A percentile compares a stretch with the other conserved stretches of the same genome.
phyloP scores from a whole-genome alignment of 2,888 invertebrate genomes.

The Uloborus plumipes region DNA sequence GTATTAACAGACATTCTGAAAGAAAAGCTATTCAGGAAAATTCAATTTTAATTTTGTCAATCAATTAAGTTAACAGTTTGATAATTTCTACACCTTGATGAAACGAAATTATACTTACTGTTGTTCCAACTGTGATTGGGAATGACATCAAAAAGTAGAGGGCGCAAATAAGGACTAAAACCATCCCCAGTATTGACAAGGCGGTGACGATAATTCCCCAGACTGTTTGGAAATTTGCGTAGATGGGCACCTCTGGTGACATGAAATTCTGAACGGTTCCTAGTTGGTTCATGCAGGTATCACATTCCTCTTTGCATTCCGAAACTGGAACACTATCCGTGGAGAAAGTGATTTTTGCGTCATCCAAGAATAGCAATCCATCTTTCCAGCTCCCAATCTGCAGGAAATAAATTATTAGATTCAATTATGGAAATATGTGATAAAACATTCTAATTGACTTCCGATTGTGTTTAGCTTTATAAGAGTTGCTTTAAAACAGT shows the following conservation, averaged over 20 bases:
- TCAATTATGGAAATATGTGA: no score
- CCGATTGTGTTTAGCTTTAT: no score
- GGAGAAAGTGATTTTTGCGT: conserved; percentile 59
- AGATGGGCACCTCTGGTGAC: conserved; percentile 60
- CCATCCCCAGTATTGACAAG: conserved; percentile 71
- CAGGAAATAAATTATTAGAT: no score
- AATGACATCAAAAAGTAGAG: conserved; percentile 72
- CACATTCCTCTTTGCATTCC: conserved; percentile 67
- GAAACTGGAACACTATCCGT: conserved; percentile 63
- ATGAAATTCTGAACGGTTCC: conserved; percentile 10
- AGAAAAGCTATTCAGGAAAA: no score
- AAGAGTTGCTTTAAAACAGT: no score
- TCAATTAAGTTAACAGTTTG: no score
- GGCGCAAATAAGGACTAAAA: conserved; percentile 71
- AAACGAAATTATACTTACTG: conserved; percentile 64
- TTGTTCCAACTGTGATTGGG: conserved; percentile 71
- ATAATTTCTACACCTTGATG: no score
- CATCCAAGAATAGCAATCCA: conserved; percentile 63
- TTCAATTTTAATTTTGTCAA: no score
- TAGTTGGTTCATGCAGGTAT: conserved; percentile 61
- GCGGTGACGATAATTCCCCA: conserved; percentile 71
- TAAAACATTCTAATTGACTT: no score
- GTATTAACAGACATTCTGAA: no score
- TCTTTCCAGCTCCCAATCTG: conserved; percentile 67
- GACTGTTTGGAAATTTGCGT: conserved; percentile 70